Evolutionary conservation across 2,797 vertebrate genomes (phyloP), one percentile per base, ranked within the genome.

Genomic region (Coilia nasus): DNA sequence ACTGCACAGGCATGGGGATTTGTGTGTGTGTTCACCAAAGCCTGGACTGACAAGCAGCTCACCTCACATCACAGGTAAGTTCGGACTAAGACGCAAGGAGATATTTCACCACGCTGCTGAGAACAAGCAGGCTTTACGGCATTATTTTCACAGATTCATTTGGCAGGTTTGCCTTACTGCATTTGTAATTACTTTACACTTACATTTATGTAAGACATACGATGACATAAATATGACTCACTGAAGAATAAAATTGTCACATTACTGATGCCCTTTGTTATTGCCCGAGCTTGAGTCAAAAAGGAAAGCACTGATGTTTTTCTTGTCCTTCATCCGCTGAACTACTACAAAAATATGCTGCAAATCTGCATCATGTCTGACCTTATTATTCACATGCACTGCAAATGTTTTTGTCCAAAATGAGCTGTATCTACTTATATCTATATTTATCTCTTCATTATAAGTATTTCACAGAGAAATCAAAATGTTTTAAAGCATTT

Each of bases 131-230:
- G 0, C 1, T 71, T 71, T 35, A 71, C 21, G 35, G 2, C 35
- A 19, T 21, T 6, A 23, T 62, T 78, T 31, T 78, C 15, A 19
- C 17, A 7, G 31, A 78, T 78, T 78, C 19, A 78, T 78, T 41
- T 78, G 71, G 19, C 71, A 78, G 31, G 19, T 41, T 41, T 44
- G 17, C 44, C 6, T n/a, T 44, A 21, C 31, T 78, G 31, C 64
- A 78, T 78, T 78, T 78, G 31, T 44, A 78, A 78, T 78, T 78
- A 41, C 10, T 71, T 71, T 71, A 71, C 23, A 78, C 35, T 41
- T 35, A 19, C 17, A 41, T 41, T 78, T 44, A 19, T 21, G 31
- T 44, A 12, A 35, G 12, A 25, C 15, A 71, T 17, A 31, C 14
- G 28, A 44, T 78, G 1, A 1, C 0, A 31, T 78, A 44, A 78